Percentiles rank a stretch among this genome's conserved stretches.
phyloP scores from a whole-genome alignment of 1,140 invertebrate genomes.

The Psilanteris sp. region DNA sequence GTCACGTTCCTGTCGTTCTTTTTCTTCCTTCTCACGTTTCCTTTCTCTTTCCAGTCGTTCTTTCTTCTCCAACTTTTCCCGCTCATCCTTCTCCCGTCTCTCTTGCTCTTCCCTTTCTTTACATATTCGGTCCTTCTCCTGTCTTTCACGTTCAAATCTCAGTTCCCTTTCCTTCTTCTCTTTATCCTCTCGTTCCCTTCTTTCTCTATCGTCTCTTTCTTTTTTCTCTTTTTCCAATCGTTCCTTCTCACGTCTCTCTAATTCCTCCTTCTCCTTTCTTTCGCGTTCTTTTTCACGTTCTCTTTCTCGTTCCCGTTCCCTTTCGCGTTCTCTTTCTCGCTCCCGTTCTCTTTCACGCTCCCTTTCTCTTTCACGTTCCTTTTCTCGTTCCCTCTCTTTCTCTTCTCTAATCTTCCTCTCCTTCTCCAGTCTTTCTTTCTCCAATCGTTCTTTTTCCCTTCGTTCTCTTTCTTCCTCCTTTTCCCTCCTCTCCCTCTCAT shows the following conservation, averaged over 20 bases:
- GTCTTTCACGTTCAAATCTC: slow-evolving; percentile 66
- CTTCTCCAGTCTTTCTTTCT: slow-evolving; percentile 72
- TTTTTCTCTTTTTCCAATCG: slow-evolving; percentile 69
- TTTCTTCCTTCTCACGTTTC: slow-evolving; percentile 78
- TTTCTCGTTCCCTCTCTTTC: slow-evolving; percentile 67
- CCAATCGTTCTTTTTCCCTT: slow-evolving; percentile 68
- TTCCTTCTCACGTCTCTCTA: slow-evolving; percentile 53
- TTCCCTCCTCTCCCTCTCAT: slow-evolving; percentile 76
- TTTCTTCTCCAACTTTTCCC: slow-evolving; percentile 76
- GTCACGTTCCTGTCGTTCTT: slow-evolving; percentile 69
- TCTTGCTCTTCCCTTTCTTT: slow-evolving; percentile 75
- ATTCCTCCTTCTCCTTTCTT: slow-evolving; percentile 57
- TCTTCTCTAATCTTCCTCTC: slow-evolving; percentile 66
- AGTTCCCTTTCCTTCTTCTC: slow-evolving; percentile 66
- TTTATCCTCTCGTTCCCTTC: slow-evolving; percentile 9
- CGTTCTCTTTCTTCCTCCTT: slow-evolving; percentile 78
- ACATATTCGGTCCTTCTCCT: slow-evolving; percentile 58
- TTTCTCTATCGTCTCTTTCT: slow-evolving; percentile 62
- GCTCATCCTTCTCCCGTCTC: slow-evolving; percentile 75
- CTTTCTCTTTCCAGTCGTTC: slow-evolving; percentile 72
- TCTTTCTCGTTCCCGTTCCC: slow-evolving; percentile 70
- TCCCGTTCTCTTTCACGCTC: slow-evolving; percentile 78
- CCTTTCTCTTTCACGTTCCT: too few relatives aligned
- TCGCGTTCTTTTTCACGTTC: slow-evolving; percentile 72
- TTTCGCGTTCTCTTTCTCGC: slow-evolving; percentile 68